Evolutionary conservation across 2,888 invertebrate species (phyloP), one percentile per base, ranked within the genome.

Genomic region (Steinernema scapterisci): DNA sequence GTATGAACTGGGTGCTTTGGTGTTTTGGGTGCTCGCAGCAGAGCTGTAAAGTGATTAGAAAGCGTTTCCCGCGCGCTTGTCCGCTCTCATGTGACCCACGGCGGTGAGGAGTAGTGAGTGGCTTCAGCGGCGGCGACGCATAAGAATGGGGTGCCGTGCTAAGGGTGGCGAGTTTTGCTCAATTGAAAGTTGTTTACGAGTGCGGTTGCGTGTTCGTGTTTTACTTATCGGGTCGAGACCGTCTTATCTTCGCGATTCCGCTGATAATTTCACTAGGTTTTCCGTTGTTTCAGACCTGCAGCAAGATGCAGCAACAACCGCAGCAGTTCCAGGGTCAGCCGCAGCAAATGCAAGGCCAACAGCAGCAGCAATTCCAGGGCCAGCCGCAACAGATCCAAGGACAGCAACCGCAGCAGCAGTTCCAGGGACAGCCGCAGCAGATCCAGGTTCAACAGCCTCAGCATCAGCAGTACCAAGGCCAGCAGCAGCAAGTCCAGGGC

Each of bases 201-300:
- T 1, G 19, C 52, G 21, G 52, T 23, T 9, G 21, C 21, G 52
- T 63, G 27, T 63, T 63, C 63, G 7, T 31, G 31, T 63, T 63
- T 63, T 27, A 63, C 27, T 63, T 31, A 31, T 31, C 63, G 63
- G 48, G n/a, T 3, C 48, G 48, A 48, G 48, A 48, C 48, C 48
- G 2, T 48, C 13, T 48, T 16, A n/a, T 16, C 48, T 48, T 44
- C 45, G n/a, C 38, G 38, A 38, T 38, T 6, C 3, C 3, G 3
- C 3, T 38, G 38, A 38, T 38, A 9, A 6, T 38, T 38, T 38
- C 9, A 9, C 38, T 38, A n/a, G n/a, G n/a, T n/a, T n/a, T n/a
- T 9, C 9, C 38, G 38, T 38, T 38, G n/a, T n/a, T 38, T 38
- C 38, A 38, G 38, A 38, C 3, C 38, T 38, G 38, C 38, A 38